Conservation (phyloP, 2,888 invertebrate genomes). For the Toxonevra muliebris region DNA sequence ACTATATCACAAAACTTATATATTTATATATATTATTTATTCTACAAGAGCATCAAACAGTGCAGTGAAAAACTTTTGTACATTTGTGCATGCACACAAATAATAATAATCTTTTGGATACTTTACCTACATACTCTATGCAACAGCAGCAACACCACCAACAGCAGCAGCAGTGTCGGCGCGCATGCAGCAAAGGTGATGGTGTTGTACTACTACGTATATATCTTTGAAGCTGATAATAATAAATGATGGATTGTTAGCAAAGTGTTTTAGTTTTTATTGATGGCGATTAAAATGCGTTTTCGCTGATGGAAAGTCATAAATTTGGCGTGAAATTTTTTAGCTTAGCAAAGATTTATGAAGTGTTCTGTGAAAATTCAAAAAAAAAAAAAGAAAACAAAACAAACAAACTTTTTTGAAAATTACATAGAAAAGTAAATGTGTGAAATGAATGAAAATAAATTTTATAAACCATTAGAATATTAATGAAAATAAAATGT, state of each 20-base stretch:
- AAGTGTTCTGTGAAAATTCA: no score
- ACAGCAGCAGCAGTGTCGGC: background rate
- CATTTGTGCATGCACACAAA: background rate
- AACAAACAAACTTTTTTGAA: no score
- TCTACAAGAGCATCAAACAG: background rate
- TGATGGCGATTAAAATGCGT: conserved; percentile 52
- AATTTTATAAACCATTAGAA: no score
- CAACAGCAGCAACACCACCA: background rate
- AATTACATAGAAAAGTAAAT: no score
- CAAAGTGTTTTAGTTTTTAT: conserved; percentile 53
- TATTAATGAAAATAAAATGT: no score
- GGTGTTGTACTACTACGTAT: background rate
- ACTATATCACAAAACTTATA: conserved; percentile 25
- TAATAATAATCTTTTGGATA: conserved; percentile 4
- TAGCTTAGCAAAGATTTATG: no score
- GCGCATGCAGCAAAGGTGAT: background rate
- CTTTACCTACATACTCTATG: background rate
- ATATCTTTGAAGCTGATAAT: conserved; percentile 37
- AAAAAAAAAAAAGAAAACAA: no score
- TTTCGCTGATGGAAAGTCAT: conserved; percentile 48
- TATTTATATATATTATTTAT: background rate
- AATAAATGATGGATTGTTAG: conserved; percentile 52
- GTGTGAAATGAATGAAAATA: no score
- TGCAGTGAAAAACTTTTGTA: background rate
- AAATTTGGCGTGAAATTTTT: conserved; percentile 50